Conservation (phyloP, 1,140 invertebrate species). For the Spodoptera litura region DNA sequence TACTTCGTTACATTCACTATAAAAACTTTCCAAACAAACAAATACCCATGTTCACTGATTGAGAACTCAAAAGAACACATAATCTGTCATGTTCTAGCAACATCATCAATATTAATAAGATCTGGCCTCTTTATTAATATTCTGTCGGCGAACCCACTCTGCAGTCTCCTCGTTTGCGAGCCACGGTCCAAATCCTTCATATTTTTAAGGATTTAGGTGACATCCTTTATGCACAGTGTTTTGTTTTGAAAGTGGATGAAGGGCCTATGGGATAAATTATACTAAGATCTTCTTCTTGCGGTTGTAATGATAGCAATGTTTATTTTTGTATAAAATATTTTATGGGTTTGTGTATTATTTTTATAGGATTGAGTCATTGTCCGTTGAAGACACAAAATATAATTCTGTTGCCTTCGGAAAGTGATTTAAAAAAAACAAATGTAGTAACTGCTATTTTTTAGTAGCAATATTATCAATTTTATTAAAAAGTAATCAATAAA, state of each 20-base stretch:
- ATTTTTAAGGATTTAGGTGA: constrained; percentile 44
- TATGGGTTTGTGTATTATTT: not conserved
- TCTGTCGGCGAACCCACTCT: constrained; percentile 8
- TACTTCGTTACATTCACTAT: no score
- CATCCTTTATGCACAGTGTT: constrained; percentile 35
- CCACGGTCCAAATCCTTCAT: constrained; percentile 38
- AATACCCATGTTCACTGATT: constrained; percentile 30
- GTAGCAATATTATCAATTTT: no score
- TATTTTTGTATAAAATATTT: no score
- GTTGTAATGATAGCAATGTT: no score
- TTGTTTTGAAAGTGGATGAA: constrained; percentile 26
- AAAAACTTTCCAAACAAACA: no score
- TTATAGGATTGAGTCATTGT: no score
- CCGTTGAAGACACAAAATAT: no score
- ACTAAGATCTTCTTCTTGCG: not conserved
- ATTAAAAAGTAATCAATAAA: no score
- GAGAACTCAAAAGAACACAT: constrained; percentile 8
- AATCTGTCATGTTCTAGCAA: constrained; percentile 23
- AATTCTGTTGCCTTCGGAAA: no score
- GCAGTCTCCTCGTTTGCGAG: constrained; percentile 24
- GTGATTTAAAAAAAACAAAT: no score
- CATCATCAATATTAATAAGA: constrained; percentile 45
- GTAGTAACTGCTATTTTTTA: no score
- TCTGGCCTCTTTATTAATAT: constrained; percentile 42
- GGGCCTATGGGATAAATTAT: constrained; percentile 26